Evolutionary conservation across 2,888 invertebrate species (phyloP).

Genomic region (Portevinia maculata): DNA sequence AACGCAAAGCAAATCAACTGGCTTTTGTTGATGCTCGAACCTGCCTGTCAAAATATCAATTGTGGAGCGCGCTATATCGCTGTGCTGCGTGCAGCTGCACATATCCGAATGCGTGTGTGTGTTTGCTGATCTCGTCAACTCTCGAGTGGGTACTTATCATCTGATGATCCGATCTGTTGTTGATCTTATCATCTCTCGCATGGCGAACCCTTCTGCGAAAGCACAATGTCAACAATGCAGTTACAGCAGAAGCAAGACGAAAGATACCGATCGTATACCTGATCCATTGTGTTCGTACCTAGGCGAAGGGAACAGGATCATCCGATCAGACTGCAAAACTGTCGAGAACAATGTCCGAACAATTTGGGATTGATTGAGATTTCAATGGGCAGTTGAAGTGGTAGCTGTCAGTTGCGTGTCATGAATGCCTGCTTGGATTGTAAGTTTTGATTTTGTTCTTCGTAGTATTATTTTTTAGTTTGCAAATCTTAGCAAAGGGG

Average conservation of each 20-base stretch:
- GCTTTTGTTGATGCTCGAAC: conserved; percentile 69
- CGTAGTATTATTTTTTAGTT: not conserved
- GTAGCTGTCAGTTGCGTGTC: conserved; percentile 72
- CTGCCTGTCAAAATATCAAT: conserved; percentile 73
- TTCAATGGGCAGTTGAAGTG: conserved; percentile 71
- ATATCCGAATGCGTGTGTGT: conserved; percentile 12
- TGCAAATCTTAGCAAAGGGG: conserved; percentile 19
- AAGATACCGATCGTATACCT: conserved; percentile 47
- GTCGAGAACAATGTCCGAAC: conserved; percentile 71
- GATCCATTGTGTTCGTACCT: conserved; percentile 42
- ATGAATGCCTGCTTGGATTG: conserved; percentile 44
- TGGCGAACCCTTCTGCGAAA: conserved; percentile 58
- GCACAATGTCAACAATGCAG: conserved; percentile 66
- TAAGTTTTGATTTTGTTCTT: not conserved
- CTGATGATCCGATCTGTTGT: conserved; percentile 67
- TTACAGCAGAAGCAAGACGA: conserved; percentile 38
- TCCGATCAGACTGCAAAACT: conserved; percentile 20
- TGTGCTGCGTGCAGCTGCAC: conserved; percentile 30
- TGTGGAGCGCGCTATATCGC: conserved; percentile 34
- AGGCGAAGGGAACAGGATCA: conserved; percentile 51
- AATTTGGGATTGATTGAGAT: conserved; percentile 73
- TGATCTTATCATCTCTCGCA: conserved; percentile 62
- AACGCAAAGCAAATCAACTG: conserved; percentile 50
- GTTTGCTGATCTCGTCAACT: conserved; percentile 45
- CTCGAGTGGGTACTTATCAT: conserved; percentile 69